Conservation (phyloP, 2,113 vertebrate species). For the Tragelaphus strepsiceros region DNA sequence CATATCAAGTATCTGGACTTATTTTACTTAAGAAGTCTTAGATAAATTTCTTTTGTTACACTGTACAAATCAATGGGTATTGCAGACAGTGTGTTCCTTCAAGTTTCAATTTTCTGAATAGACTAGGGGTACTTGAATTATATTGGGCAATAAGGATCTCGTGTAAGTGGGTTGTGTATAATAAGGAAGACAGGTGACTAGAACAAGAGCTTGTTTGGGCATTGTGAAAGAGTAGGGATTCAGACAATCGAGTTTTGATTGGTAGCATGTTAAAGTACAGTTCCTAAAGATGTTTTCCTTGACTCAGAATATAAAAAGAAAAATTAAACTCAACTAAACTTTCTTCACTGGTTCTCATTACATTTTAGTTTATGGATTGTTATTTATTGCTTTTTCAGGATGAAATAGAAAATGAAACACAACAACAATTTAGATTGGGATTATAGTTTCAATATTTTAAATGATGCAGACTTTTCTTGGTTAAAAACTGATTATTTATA, state of each 20-base stretch:
- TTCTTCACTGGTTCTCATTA: not conserved
- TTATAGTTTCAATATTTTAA: constrained; percentile 4
- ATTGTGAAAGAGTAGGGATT: not conserved
- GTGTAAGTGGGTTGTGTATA: not conserved
- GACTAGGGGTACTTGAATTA: not conserved
- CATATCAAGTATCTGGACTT: not conserved
- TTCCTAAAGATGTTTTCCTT: not conserved
- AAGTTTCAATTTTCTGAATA: constrained; percentile 25
- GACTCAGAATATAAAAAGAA: not conserved
- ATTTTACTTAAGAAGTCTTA: constrained; percentile 23
- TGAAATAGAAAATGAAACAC: not conserved
- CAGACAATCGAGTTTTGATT: not conserved
- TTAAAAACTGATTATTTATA: not conserved
- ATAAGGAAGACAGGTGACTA: not conserved
- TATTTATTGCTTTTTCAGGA: not conserved
- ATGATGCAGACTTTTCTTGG: not conserved
- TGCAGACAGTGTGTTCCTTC: constrained; percentile 31
- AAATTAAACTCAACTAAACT: not conserved
- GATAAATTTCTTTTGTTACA: not conserved
- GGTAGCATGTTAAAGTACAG: not conserved
- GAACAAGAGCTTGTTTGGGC: not conserved
- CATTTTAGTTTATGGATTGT: not conserved
- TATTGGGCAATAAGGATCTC: not conserved
- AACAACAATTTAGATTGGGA: not conserved
- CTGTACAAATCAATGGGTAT: not conserved